Base-by-base conservation (phyloP, 2,888 invertebrate species). In the Euzophera pinguis region DNA sequence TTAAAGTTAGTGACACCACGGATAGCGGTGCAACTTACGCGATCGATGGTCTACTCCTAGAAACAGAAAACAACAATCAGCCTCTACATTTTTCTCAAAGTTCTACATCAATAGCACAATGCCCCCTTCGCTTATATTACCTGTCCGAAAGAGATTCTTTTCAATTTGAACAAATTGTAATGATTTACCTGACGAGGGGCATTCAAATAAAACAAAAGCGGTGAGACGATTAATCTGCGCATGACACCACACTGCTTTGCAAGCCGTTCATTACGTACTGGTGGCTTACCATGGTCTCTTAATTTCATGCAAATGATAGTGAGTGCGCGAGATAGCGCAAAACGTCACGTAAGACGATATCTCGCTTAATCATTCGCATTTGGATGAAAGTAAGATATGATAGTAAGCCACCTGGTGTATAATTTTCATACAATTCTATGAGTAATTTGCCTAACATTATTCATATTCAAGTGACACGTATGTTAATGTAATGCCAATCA, bases 1-100 rank as follows among this genome's bases (percentile, higher is more conserved):
- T 75, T 78, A 78, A 65, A 72, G 87, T 90, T 89, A 90, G 89
- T 89, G 88, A 88, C 89, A 90, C 89, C 89, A 89, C 86, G 83
- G 78, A 84, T 82, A 89, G 89, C 88, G 88, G 89, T 89, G 89
- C 83, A 83, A 91, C 91, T 91, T 91, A 91, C 91, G 84, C 84
- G 85, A 89, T 90, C 84, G 91, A 91, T 73, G 91, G 90, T 90
- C 91, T 91, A 91, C 90, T 88, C 90, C 91, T 91, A 91, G 87
- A 91, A 91, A 91, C 84, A 91, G 84, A 89, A 91, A 88, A 90
- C 84, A 87, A 87, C 88, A 86, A 81, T 88, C 87, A 89, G 87
- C 86, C 81, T 84, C 88, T 82, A 85, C 81, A 73, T 72, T 63
- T 70, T 71, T 66, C 68, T 75, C 72, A 77, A 67, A 68, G 72